Evolutionary conservation across 1,140 invertebrate species (phyloP).

Genomic region (Bemisia tabaci): DNA sequence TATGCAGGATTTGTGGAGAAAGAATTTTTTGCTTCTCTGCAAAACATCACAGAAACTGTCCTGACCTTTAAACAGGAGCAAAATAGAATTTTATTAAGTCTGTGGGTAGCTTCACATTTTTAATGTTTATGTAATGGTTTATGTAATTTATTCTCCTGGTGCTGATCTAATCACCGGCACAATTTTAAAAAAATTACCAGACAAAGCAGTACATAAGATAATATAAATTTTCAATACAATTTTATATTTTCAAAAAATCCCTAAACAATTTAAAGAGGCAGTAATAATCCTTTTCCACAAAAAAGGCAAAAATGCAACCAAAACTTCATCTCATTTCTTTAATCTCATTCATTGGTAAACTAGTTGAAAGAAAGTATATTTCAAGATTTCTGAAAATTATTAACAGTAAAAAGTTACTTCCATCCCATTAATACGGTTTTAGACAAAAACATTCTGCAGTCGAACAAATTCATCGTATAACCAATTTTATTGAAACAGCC

Average conservation of each 20-base stretch:
- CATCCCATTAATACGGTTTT: constrained; percentile 31
- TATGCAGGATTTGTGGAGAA: too few relatives aligned
- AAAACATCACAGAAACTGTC: too few relatives aligned
- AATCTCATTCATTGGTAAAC: constrained; percentile 22
- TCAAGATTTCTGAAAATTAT: constrained; percentile 15
- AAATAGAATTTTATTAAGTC: too few relatives aligned
- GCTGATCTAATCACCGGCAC: constrained; percentile 21
- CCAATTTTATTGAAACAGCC: constrained; percentile 23
- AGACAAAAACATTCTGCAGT: constrained; percentile 25
- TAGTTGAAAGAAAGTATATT: constrained; percentile 26
- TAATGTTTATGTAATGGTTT: neutral
- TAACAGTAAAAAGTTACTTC: constrained; percentile 4
- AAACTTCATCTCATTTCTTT: constrained; percentile 26
- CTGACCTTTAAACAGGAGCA: too few relatives aligned
- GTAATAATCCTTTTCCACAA: constrained; percentile 29
- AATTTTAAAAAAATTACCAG: constrained; percentile 22
- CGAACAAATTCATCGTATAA: constrained; percentile 28
- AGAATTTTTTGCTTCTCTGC: too few relatives aligned
- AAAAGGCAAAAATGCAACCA: constrained; percentile 25
- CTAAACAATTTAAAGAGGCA: constrained; percentile 26
- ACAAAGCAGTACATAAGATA: constrained; percentile 21
- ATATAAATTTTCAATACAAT: constrained; percentile 25
- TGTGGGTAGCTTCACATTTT: neutral
- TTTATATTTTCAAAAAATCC: constrained; percentile 23
- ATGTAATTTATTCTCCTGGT: constrained; percentile 20